Evolutionary conservation across 2,888 invertebrate genomes (phyloP), one percentile per base, ranked within the genome.

Genomic region (Beris chalybata): DNA sequence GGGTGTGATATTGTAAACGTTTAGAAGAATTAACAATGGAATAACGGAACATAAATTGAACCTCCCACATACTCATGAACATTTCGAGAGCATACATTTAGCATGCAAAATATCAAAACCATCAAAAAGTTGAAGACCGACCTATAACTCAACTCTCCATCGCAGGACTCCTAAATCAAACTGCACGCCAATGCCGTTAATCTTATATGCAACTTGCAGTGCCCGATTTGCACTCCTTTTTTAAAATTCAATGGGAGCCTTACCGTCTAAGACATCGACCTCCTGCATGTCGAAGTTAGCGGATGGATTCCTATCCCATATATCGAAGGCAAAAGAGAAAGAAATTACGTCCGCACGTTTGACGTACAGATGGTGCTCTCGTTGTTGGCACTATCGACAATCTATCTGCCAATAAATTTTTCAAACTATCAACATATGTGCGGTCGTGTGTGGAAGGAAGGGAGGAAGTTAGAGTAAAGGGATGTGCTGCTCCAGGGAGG

Each of bases 381-480:
- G 38, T 38, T 38, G 38, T 38, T 38, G 38, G 43, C 43, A 4
- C 32, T 61, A 61, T 61, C 61, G 61, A 52, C 61, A 61, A 61
- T 61, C 64, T 53, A 64, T 53, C 64, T 64, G 64, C 64, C 64
- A 64, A 64, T 64, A 64, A 64, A 64, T 64, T 64, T 64, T 64
- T 64, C 64, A 64, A 64, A 64, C 64, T 64, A 64, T 52, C 64
- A 64, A 54, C 64, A 64, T 64, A 64, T 64, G 64, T 64, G 54
- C 9, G 55, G 7, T 45, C 47, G 53, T 64, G 55, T 64, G 54
- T 43, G 22, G 55, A 61, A 50, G 50, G 52, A 61, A 22, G 38
- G 38, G 3, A 1, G 38, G 22, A 22, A 22, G 1, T 22, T 1
- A 3, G 22, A 22, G 22, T 22, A 22, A 22, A 22, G 22, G 22